Percentiles rank a stretch among this genome's conserved stretches.
Conservation (phyloP, 2,797 vertebrate species). For the Microctenopoma lineatum region DNA sequence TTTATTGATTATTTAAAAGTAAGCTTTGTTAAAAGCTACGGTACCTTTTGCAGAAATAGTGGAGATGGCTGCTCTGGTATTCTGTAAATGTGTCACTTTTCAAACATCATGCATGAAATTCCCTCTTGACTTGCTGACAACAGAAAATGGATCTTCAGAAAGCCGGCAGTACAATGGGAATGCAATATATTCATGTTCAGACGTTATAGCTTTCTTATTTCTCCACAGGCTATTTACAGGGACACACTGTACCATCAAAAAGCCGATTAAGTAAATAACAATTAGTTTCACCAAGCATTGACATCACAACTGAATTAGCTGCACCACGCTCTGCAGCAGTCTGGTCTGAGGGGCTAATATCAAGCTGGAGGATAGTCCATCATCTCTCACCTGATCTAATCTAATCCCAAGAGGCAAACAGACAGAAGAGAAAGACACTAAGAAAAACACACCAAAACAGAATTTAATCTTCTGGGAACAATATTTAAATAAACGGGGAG, state of each 20-base stretch:
- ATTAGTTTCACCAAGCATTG: conserved; percentile 18
- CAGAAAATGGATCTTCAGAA: conserved; percentile 28
- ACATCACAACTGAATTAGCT: conserved; percentile 13
- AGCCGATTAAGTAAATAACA: conserved; percentile 32
- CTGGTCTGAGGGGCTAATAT: conserved; percentile 5
- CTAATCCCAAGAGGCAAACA: conserved; percentile 59
- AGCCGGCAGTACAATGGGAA: conserved; percentile 17
- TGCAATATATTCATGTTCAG: conserved; percentile 18
- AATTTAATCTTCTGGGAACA: conserved; percentile 30
- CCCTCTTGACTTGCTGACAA: conserved; percentile 33
- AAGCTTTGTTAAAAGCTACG: conserved; percentile 41
- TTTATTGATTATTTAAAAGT: conserved; percentile 78
- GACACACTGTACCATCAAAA: conserved; percentile 29
- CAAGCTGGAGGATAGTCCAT: conserved; percentile 31
- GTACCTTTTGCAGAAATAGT: conserved; percentile 24
- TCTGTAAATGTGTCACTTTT: conserved; percentile 46
- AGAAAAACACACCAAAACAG: conserved; percentile 20
- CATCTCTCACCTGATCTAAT: conserved; percentile 63
- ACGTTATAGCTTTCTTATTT: conserved; percentile 40
- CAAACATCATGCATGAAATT: conserved; percentile 26
- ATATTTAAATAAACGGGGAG: conserved; percentile 14
- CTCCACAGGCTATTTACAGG: conserved; percentile 22
- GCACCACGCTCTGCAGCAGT: not conserved
- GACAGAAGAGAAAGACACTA: conserved; percentile 10
- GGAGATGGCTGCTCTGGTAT: conserved; percentile 15